A percentile compares a stretch with the other conserved stretches of the same genome.
These are phyloP conservation scores for Ochlodes sylvanus DNA, from an alignment of 2,888 invertebrate genomes.

Conservation along the genomic window DNA sequence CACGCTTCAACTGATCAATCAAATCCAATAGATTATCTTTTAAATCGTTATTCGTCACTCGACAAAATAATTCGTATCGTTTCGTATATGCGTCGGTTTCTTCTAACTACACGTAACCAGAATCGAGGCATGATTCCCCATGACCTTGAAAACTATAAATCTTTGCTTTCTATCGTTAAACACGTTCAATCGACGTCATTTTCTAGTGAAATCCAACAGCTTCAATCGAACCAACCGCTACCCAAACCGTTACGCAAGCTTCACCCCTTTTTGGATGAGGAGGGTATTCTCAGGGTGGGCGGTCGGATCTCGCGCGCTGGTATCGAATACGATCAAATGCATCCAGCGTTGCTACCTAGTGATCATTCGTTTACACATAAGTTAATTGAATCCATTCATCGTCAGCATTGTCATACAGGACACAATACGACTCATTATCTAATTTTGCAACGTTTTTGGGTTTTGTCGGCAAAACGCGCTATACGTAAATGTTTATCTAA, in stretches of 20 bases:
- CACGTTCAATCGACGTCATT: constrained; percentile 22
- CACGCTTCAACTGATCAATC: neutral
- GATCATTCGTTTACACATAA: constrained; percentile 18
- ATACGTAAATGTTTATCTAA: constrained; percentile 33
- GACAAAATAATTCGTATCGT: constrained; percentile 8
- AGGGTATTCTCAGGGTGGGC: constrained; percentile 41
- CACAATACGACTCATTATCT: constrained; percentile 35
- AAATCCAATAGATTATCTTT: constrained; percentile 2
- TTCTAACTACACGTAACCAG: neutral
- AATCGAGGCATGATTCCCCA: neutral
- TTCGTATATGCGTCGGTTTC: constrained; percentile 1
- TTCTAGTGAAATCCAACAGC: constrained; percentile 11
- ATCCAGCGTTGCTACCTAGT: constrained; percentile 36
- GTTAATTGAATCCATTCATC: constrained; percentile 36
- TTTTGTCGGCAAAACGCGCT: constrained; percentile 37
- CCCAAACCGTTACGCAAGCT: constrained; percentile 36
- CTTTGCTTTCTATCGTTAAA: constrained; percentile 14
- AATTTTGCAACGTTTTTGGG: constrained; percentile 39
- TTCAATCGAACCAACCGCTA: constrained; percentile 18
- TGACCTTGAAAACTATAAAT: constrained; percentile 16
- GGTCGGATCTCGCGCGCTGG: constrained; percentile 39
- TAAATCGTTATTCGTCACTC: constrained; percentile 1
- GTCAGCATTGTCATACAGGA: constrained; percentile 37
- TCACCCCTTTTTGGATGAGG: constrained; percentile 34
- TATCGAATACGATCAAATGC: constrained; percentile 37